Conservation (phyloP, 1,140 invertebrate genomes). For the Nymphalis io region DNA sequence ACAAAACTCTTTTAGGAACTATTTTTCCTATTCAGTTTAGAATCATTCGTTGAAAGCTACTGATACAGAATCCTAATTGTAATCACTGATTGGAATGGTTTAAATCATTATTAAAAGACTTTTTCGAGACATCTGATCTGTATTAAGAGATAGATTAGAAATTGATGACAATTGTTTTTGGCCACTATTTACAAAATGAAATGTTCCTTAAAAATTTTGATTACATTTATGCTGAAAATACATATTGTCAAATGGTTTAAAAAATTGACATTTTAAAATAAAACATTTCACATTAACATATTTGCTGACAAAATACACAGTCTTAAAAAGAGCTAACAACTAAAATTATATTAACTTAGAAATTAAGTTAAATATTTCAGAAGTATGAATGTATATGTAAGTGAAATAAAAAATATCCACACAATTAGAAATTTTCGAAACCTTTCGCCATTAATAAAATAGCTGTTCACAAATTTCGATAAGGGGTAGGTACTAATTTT, state of each 20-base stretch:
- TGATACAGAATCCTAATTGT: not conserved
- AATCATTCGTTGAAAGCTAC: not conserved
- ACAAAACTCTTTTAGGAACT: constrained; percentile 40
- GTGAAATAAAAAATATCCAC: too few species aligned
- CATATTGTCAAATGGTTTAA: not conserved
- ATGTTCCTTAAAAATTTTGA: not conserved
- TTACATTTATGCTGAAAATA: not conserved
- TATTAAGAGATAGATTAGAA: not conserved
- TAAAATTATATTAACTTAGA: constrained; percentile 72
- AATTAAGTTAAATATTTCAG: constrained; percentile 71
- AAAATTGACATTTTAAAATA: not conserved
- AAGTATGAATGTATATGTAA: constrained; percentile 21
- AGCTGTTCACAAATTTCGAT: not conserved
- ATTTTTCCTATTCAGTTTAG: constrained; percentile 32
- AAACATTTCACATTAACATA: not conserved
- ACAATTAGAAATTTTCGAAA: too few species aligned
- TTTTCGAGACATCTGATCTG: not conserved
- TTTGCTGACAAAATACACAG: constrained; percentile 16
- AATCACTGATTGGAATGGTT: constrained; percentile 1
- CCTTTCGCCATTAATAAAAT: too few species aligned
- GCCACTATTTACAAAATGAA: not conserved
- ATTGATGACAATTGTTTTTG: not conserved
- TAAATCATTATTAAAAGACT: too few species aligned
- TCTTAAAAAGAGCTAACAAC: constrained; percentile 46
- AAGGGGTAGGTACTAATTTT: not conserved